Evolutionary conservation across 2,113 vertebrate species (phyloP).

Genomic region (Notothenia coriiceps): DNA sequence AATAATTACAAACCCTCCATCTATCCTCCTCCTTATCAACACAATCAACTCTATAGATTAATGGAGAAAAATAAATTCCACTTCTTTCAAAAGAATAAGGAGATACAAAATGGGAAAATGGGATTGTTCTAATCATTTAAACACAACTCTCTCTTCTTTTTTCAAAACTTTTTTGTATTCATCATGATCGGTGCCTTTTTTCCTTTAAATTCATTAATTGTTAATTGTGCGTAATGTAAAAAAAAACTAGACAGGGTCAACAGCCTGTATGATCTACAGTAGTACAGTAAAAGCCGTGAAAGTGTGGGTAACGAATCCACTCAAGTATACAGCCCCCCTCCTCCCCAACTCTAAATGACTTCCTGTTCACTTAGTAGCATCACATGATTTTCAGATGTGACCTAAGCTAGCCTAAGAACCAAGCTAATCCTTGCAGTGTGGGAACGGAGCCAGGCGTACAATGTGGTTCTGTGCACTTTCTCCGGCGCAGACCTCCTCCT

Average conservation of each 20-base stretch:
- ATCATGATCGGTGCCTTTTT: too few relatives aligned
- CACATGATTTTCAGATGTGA: constrained; percentile 63
- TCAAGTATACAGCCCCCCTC: background rate
- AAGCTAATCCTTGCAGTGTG: constrained; percentile 60
- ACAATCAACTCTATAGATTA: too few relatives aligned
- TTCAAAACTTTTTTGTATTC: too few relatives aligned
- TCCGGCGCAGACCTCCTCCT: constrained; percentile 71
- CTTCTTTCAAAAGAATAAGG: too few relatives aligned
- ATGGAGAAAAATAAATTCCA: too few relatives aligned
- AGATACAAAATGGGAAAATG: too few relatives aligned
- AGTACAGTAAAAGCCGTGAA: background rate
- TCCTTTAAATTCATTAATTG: too few relatives aligned
- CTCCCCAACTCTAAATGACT: constrained; percentile 21
- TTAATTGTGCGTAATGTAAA: too few relatives aligned
- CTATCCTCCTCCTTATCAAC: too few relatives aligned
- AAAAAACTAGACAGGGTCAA: background rate
- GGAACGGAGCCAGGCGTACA: constrained; percentile 62
- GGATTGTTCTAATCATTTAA: too few relatives aligned
- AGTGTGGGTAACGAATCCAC: constrained; percentile 6
- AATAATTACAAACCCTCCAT: too few relatives aligned
- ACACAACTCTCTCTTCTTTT: too few relatives aligned
- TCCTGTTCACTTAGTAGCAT: constrained; percentile 41
- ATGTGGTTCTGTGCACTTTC: constrained; percentile 37
- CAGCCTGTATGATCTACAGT: background rate
- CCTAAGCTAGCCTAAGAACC: constrained; percentile 37